Conservation (phyloP, 2,888 invertebrate genomes). For the Mimumesa dahlbomi region DNA sequence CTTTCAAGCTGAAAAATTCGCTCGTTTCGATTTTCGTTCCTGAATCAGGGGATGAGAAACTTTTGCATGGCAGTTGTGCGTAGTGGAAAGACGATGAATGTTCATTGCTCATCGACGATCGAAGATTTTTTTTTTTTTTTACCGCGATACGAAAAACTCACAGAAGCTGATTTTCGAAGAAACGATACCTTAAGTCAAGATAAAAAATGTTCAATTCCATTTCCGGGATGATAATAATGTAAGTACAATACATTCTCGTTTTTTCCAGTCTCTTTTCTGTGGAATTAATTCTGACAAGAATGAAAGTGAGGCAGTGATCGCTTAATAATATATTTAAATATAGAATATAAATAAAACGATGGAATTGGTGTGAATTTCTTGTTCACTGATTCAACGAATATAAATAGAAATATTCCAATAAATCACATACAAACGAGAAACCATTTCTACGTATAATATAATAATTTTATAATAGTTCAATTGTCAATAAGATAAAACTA, state of each 20-base stretch:
- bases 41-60: background rate
- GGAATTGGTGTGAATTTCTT: background rate
- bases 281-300: background rate
- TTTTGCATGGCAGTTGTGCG: constrained; percentile 13
- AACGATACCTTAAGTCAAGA: too few species aligned
- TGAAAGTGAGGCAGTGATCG: background rate
- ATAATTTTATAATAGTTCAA: background rate
- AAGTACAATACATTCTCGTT: too few species aligned
- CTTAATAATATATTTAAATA: background rate
- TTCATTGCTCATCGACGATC: constrained; percentile 26
- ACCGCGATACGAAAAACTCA: background rate
- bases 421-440: too few species aligned
- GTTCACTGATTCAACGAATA: too few species aligned
- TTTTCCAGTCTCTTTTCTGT: too few species aligned
- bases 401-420: too few species aligned
- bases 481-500: too few species aligned
- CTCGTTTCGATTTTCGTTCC: constrained; percentile 6
- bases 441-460: too few species aligned
- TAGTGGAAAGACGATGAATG: constrained; percentile 21
- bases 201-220: constrained; percentile 1
- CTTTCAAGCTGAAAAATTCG: background rate
- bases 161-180: background rate
- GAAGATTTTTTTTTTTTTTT: background rate
- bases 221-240: background rate
- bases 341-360: background rate